Evolutionary conservation across 1,140 invertebrate genomes (phyloP).

Genomic region (Asbolus verrucosus): DNA sequence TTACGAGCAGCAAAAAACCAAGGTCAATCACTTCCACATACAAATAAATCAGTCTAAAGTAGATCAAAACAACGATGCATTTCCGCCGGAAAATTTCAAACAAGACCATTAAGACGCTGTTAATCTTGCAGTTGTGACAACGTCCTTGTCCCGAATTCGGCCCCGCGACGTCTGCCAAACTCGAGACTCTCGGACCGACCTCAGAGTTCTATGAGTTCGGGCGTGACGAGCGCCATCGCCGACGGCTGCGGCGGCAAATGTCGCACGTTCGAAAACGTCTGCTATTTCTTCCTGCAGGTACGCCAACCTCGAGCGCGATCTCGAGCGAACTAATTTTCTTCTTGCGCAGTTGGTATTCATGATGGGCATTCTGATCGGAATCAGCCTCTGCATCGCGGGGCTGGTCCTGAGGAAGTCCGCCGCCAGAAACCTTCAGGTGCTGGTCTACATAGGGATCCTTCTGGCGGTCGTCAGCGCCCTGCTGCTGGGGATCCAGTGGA

Average conservation of each 20-base stretch:
- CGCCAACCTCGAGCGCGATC: constrained; percentile 27
- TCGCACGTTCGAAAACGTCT: constrained; percentile 75
- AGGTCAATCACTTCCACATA: too few species aligned
- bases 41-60: too few species aligned
- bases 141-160: constrained; percentile 25
- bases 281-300: constrained; percentile 75
- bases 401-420: constrained; percentile 70
- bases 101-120: too few species aligned
- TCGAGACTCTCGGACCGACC: constrained; percentile 59
- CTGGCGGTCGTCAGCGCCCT: constrained; percentile 71
- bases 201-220: constrained; percentile 61
- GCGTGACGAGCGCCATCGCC: constrained; percentile 64
- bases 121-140: constrained; percentile 51
- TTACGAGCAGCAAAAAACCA: too few species aligned
- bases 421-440: constrained; percentile 71
- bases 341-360: constrained; percentile 72
- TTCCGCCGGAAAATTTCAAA: too few species aligned
- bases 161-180: constrained; percentile 40
- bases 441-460: constrained; percentile 73
- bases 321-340: neutral
- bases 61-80: too few species aligned
- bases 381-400: constrained; percentile 72
- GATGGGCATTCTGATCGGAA: constrained; percentile 72
- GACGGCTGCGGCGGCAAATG: constrained; percentile 74
- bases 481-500: constrained; percentile 72